Conservation (phyloP, 2,113 vertebrate species). For the Thalassoma bifasciatum region DNA sequence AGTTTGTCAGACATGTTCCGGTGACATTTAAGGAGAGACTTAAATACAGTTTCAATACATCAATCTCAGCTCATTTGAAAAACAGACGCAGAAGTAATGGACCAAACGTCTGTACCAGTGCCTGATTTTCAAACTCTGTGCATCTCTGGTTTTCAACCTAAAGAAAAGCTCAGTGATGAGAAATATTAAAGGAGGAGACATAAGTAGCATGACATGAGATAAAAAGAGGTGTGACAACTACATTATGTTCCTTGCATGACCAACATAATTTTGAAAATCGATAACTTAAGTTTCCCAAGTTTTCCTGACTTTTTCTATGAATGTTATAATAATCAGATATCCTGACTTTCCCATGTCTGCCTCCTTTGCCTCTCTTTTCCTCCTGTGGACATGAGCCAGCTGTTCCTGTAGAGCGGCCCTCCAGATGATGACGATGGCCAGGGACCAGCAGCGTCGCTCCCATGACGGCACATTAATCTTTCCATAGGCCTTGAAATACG, state of each 20-base stretch:
- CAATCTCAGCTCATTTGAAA: too few relatives aligned
- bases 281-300: slow-evolving; percentile 18
- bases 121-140: too few relatives aligned
- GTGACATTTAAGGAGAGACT: too few relatives aligned
- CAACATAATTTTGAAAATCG: slow-evolving; percentile 2
- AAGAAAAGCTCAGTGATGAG: not conserved
- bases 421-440: slow-evolving; percentile 51
- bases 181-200: not conserved
- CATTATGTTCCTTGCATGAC: not conserved
- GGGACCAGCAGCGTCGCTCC: slow-evolving; percentile 39
- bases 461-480: slow-evolving; percentile 47
- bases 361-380: slow-evolving; percentile 35
- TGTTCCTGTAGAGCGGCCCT: slow-evolving; percentile 49
- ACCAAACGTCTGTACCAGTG: too few relatives aligned
- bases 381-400: slow-evolving; percentile 59
- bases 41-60: too few relatives aligned
- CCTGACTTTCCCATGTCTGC: slow-evolving; percentile 51
- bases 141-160: too few relatives aligned
- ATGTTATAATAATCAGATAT: slow-evolving; percentile 52
- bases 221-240: not conserved
- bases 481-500: slow-evolving; percentile 29
- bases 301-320: slow-evolving; percentile 26
- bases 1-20: too few relatives aligned
- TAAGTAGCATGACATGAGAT: not conserved
- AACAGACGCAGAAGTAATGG: too few relatives aligned